Evolutionary conservation across 2,797 vertebrate species (phyloP).

Genomic region (Sebastiscus albofasciatus): DNA sequence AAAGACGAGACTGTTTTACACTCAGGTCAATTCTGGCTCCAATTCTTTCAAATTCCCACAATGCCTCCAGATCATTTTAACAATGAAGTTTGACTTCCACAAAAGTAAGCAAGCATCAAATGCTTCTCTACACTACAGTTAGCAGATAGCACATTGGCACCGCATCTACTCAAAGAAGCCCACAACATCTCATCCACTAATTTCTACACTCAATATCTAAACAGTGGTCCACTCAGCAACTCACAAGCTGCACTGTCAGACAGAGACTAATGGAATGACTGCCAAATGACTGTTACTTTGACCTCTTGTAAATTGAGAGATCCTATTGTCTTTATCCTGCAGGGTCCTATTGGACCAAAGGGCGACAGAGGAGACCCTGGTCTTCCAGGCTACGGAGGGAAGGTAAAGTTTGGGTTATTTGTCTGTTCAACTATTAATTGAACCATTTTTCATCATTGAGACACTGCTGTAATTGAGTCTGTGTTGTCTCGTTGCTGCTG

Average conservation of each 20-base stretch:
- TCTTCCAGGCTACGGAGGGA: constrained; percentile 82
- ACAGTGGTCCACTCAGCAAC: constrained; percentile 2
- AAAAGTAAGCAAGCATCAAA: neutral
- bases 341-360: constrained; percentile 92
- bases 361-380: constrained; percentile 88
- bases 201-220: neutral
- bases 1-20: neutral
- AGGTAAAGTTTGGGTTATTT: constrained; percentile 79
- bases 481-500: neutral
- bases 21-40: neutral
- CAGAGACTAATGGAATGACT: neutral
- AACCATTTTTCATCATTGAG: neutral
- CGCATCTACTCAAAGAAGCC: neutral
- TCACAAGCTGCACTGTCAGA: neutral
- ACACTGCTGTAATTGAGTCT: neutral
- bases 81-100: neutral
- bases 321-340: neutral
- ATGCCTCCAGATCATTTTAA: neutral
- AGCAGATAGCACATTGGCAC: neutral
- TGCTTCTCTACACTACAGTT: neutral
- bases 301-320: neutral
- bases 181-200: neutral
- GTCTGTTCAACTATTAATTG: neutral
- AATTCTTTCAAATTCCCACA: neutral
- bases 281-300: neutral